Evolutionary conservation across 2,888 invertebrate genomes (phyloP).

Genomic region (Parochlus steinenii): DNA sequence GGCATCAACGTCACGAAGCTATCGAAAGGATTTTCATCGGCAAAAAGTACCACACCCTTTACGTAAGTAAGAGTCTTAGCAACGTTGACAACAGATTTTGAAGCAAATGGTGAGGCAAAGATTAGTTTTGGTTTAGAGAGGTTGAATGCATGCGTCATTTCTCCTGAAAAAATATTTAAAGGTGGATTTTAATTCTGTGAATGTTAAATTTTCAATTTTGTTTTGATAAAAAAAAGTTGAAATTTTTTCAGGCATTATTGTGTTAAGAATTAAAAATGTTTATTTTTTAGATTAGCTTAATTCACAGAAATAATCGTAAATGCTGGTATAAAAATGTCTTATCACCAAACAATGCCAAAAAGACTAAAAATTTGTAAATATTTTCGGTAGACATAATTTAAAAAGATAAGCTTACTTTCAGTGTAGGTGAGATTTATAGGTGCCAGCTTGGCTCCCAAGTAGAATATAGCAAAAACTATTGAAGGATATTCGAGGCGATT

Average conservation of each 20-base stretch:
- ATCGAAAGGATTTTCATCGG: slow-evolving; percentile 26
- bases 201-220: no score
- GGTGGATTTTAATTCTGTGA: no score
- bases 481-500: slow-evolving; percentile 12
- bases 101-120: slow-evolving; percentile 3
- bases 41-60: slow-evolving; percentile 40
- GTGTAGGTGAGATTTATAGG: slow-evolving; percentile 12
- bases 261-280: no score
- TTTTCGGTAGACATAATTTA: no score
- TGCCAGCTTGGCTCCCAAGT: background rate
- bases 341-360: no score
- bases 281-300: no score
- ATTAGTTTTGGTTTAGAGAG: slow-evolving; percentile 11
- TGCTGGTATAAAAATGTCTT: no score
- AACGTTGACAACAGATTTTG: slow-evolving; percentile 3
- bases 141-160: slow-evolving; percentile 11
- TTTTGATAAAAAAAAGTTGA: no score
- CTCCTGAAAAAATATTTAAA: slow-evolving; percentile 23
- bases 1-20: slow-evolving; percentile 2
- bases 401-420: slow-evolving; percentile 28
- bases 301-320: no score
- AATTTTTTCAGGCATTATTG: no score
- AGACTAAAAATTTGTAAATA: no score
- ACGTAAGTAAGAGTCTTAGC: slow-evolving; percentile 35
- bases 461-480: slow-evolving; percentile 5